A percentile compares a stretch with the other conserved stretches of the same genome.
Evolutionary conservation across 2,797 vertebrate genomes (phyloP).

Genomic region (Dallia pectoralis): DNA sequence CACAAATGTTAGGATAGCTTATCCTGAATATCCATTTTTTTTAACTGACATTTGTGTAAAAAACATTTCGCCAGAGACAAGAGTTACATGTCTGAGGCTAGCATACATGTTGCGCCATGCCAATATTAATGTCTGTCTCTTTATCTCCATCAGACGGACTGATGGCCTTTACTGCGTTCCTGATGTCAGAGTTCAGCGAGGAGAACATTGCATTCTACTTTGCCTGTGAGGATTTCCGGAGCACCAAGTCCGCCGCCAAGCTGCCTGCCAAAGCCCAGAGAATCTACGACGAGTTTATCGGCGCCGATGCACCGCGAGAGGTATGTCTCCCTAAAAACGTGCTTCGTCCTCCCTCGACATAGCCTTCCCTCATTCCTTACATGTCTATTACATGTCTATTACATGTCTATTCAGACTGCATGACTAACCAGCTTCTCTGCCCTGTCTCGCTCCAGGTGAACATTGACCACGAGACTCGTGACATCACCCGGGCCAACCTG

Average conservation of each 20-base stretch:
- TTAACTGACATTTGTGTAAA: too few relatives aligned
- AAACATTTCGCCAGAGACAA: too few relatives aligned
- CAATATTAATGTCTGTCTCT: conserved; percentile 7
- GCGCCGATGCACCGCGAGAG: conserved; percentile 91
- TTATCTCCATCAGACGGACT: conserved; percentile 80
- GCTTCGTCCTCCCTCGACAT: neutral
- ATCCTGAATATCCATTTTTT: too few relatives aligned
- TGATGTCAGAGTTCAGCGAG: conserved; percentile 95
- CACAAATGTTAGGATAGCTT: neutral
- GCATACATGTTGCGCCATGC: neutral
- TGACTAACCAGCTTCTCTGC: neutral
- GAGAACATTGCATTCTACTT: conserved; percentile 98
- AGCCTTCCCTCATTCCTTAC: neutral
- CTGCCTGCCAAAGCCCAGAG: conserved; percentile 84
- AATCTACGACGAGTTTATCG: conserved; percentile 92
- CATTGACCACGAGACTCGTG: conserved; percentile 79
- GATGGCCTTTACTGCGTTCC: conserved; percentile 89
- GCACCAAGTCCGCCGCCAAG: conserved; percentile 80
- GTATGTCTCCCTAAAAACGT: conserved; percentile 61
- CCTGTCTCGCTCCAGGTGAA: conserved; percentile 63
- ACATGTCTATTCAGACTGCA: neutral
- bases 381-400: neutral
- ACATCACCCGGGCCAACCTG: conserved; percentile 77
- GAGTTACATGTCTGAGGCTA: too few relatives aligned
- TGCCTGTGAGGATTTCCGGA: conserved; percentile 93